These are phyloP conservation scores for Boulengeromyrus knoepffleri DNA, from an alignment of 2,113 vertebrate species.

Conservation along the genomic window DNA sequence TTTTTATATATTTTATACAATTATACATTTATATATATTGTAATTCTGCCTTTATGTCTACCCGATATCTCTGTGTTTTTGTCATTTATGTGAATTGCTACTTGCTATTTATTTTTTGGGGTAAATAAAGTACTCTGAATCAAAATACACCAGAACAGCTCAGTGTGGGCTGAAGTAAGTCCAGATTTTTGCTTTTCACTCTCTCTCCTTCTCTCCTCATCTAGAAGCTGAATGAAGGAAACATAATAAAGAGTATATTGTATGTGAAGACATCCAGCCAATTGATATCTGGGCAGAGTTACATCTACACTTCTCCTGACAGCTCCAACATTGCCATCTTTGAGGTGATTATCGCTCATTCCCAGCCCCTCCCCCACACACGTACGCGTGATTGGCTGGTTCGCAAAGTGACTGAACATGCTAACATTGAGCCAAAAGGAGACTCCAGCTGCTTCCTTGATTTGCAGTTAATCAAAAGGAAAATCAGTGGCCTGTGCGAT, in stretches of 20 bases:
- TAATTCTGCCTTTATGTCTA: neutral
- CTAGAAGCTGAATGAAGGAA: slow-evolving; percentile 24
- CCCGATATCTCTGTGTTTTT: neutral
- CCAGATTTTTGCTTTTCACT: neutral
- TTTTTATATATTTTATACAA: too few species aligned
- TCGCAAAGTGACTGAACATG: neutral
- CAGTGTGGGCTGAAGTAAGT: neutral
- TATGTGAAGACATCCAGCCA: slow-evolving; percentile 12
- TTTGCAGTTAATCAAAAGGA: neutral
- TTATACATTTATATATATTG: neutral
- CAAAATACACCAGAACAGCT: neutral
- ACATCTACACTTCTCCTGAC: slow-evolving; percentile 20
- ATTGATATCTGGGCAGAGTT: slow-evolving; percentile 13
- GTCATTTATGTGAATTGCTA: neutral
- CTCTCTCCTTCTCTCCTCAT: neutral
- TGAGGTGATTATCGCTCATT: neutral
- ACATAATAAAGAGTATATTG: slow-evolving; percentile 18
- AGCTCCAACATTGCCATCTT: slow-evolving; percentile 20
- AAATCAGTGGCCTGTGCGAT: neutral
- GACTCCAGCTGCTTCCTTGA: neutral
- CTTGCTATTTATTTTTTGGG: neutral
- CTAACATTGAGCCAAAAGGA: neutral
- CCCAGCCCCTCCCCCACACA: neutral
- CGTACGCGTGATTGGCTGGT: neutral
- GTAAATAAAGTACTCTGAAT: neutral